Evolutionary conservation across 2,888 invertebrate species (phyloP).

Genomic region (Omphaloscelis lunosa): DNA sequence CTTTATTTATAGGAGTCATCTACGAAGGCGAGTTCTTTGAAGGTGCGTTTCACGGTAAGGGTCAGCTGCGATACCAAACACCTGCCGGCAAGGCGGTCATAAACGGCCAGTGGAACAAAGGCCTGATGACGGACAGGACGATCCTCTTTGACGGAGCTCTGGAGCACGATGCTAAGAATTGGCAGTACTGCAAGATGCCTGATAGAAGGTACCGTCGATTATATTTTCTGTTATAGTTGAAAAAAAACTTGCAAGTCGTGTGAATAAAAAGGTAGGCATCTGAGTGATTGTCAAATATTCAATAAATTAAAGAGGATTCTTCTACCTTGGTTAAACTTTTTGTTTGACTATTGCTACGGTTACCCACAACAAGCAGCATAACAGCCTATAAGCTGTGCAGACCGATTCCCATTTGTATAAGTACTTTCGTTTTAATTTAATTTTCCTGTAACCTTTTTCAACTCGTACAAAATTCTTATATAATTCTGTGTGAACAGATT

Average conservation of each 20-base stretch:
- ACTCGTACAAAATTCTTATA: not conserved
- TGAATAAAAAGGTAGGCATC: not conserved
- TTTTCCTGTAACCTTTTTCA: not conserved
- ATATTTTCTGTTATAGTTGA: not conserved
- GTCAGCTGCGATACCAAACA: conserved; percentile 24
- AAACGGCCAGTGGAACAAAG: conserved; percentile 17
- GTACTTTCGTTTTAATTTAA: not conserved
- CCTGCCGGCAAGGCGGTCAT: not conserved
- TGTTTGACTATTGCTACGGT: not conserved
- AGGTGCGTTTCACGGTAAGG: conserved; percentile 27
- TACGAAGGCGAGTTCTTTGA: conserved; percentile 27
- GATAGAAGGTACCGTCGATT: conserved; percentile 37
- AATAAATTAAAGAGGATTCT: too few relatives aligned
- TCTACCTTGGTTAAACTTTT: not conserved
- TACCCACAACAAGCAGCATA: not conserved
- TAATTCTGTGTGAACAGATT: conserved; percentile 15
- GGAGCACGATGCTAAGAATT: conserved; percentile 2
- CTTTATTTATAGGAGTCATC: conserved; percentile 1
- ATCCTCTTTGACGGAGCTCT: not conserved
- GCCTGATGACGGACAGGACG: not conserved
- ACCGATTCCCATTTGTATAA: not conserved
- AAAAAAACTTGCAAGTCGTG: not conserved
- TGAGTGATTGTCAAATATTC: not conserved
- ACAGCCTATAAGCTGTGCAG: not conserved
- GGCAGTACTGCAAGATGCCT: conserved; percentile 39